Percentiles rank a stretch among this genome's conserved stretches.
Evolutionary conservation across 2,797 vertebrate species (phyloP).

Genomic region (Sebastes aleutianus): DNA sequence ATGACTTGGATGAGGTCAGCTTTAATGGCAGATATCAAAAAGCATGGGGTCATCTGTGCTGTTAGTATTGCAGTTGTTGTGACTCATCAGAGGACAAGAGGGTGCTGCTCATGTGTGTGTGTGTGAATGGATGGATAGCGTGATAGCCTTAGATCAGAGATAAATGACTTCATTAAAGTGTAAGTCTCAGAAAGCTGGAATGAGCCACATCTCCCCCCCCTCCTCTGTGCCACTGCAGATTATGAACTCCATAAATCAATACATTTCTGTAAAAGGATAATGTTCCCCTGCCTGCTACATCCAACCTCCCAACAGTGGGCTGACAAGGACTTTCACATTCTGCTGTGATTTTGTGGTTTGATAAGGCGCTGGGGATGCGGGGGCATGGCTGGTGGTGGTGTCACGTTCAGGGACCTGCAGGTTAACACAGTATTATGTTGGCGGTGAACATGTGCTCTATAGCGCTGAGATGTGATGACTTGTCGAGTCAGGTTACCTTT

Average conservation of each 20-base stretch:
- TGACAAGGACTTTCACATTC: conserved; percentile 38
- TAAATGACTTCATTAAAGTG: conserved; percentile 85
- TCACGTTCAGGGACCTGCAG: background rate
- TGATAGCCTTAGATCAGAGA: conserved; percentile 79
- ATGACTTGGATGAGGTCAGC: background rate
- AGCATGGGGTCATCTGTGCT: background rate
- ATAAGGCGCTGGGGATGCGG: background rate
- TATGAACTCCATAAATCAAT: conserved; percentile 83
- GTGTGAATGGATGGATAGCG: conserved; percentile 31
- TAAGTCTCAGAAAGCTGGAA: conserved; percentile 73
- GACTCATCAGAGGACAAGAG: conserved; percentile 35
- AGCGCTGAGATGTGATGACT: background rate
- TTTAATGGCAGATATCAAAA: conserved; percentile 19
- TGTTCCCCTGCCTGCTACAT: conserved; percentile 41
- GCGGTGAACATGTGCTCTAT: background rate
- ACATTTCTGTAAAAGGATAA: conserved; percentile 71
- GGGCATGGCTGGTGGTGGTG: background rate
- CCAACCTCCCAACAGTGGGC: conserved; percentile 43
- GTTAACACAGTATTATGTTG: background rate
- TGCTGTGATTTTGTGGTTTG: conserved; percentile 15
- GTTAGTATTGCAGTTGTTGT: conserved; percentile 15
- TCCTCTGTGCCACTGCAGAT: conserved; percentile 71
- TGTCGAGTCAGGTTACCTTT: background rate
- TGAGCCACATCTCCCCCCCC: conserved; percentile 65
- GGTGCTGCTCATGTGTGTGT: conserved; percentile 6